phyloP scores from a whole-genome alignment of 2,797 vertebrate genomes.

The Harpagifer antarcticus region DNA sequence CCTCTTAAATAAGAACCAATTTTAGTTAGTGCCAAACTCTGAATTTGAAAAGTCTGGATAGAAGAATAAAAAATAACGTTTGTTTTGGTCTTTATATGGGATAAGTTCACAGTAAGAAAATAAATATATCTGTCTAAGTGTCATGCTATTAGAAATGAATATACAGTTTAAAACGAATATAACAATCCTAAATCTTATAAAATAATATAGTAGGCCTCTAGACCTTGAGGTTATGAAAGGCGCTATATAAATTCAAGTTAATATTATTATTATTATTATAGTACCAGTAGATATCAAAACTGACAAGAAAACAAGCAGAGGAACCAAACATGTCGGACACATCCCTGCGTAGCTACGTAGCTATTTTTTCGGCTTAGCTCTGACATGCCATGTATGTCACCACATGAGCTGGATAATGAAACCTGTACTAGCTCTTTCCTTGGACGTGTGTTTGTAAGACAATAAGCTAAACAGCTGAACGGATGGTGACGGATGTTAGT shows the following conservation, averaged over 20 bases:
- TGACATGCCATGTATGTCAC: background rate
- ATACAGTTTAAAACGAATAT: background rate
- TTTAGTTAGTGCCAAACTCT: background rate
- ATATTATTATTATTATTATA: too few species aligned
- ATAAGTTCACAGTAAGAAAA: background rate
- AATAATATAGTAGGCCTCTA: background rate
- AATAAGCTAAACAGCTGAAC: background rate
- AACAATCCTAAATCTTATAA: background rate
- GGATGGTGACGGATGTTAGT: slow-evolving; percentile 13
- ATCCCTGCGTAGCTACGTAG: too few species aligned
- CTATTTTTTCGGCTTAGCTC: background rate
- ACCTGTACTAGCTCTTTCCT: background rate
- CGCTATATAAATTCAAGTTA: too few species aligned
- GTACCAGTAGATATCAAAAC: background rate
- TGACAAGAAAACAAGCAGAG: background rate
- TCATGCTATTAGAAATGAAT: background rate
- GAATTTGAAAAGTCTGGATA: slow-evolving; percentile 23
- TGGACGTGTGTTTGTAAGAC: slow-evolving; percentile 6
- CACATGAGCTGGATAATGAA: background rate
- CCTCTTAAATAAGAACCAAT: background rate
- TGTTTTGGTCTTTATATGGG: background rate
- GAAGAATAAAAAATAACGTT: background rate
- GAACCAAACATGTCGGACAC: background rate
- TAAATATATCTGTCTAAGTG: background rate
- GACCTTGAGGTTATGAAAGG: too few species aligned